Evolutionary conservation across 1,140 invertebrate species (phyloP).

Genomic region (Leptopilina clavipes): DNA sequence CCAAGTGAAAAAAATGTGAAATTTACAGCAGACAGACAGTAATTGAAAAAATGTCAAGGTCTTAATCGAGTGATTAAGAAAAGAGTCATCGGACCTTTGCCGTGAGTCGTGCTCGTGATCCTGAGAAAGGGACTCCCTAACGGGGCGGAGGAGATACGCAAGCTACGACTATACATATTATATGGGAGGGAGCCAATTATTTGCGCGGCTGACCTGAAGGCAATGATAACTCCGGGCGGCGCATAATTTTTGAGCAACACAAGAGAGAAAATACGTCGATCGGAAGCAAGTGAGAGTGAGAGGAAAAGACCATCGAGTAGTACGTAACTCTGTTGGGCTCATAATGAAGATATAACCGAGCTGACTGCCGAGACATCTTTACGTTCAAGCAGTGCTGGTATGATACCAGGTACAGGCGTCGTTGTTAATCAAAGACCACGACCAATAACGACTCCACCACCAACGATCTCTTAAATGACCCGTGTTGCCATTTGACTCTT

Average conservation of each 20-base stretch:
- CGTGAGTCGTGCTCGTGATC: not conserved
- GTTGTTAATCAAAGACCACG: conserved; percentile 68
- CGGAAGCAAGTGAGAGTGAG: conserved; percentile 18
- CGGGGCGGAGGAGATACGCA: conserved; percentile 35
- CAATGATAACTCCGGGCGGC: conserved; percentile 69
- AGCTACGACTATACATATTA: conserved; percentile 55
- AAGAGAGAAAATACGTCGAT: not conserved
- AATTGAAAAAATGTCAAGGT: not conserved
- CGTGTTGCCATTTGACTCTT: not conserved
- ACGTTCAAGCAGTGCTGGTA: conserved; percentile 64
- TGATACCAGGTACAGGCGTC: conserved; percentile 61
- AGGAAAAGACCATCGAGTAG: conserved; percentile 44
- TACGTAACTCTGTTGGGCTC: conserved; percentile 69
- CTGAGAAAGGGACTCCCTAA: conserved; percentile 3
- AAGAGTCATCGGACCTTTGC: not conserved
- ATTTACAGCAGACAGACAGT: not conserved
- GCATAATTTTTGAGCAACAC: conserved; percentile 64
- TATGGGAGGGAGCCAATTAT: conserved; percentile 69
- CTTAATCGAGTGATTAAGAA: conserved; percentile 23
- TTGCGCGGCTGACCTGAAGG: conserved; percentile 58
- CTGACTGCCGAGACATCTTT: conserved; percentile 71
- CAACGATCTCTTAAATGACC: conserved; percentile 52
- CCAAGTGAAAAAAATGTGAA: not conserved
- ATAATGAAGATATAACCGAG: conserved; percentile 74
- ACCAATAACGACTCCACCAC: conserved; percentile 58